A percentile compares a stretch with the other conserved stretches of the same genome.
phyloP scores from a whole-genome alignment of 1,140 invertebrate species.

The Acarapis woodi region DNA sequence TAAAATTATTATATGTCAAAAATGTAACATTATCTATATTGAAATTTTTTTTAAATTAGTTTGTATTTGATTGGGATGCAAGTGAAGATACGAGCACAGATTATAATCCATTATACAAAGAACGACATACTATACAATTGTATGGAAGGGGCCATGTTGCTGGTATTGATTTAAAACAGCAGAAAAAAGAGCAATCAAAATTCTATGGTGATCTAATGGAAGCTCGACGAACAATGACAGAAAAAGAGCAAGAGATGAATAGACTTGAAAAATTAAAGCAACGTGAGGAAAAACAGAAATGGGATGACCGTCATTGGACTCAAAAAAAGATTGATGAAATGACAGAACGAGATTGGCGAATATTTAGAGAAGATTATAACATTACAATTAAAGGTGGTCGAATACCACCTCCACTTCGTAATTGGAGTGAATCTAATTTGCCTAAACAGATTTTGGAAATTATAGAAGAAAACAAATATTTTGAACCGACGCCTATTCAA shows the following conservation, averaged over 20 bases:
- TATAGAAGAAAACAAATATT: constrained; percentile 23
- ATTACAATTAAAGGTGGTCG: constrained; percentile 87
- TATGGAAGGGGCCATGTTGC: constrained; percentile 90
- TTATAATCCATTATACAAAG: constrained; percentile 90
- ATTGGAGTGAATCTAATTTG: constrained; percentile 80
- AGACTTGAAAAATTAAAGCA: constrained; percentile 73
- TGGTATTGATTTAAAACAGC: constrained; percentile 43
- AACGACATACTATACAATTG: constrained; percentile 51
- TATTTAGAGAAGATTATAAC: constrained; percentile 97
- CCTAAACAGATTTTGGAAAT: constrained; percentile 74
- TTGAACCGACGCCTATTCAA: constrained; percentile 93
- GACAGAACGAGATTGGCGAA: constrained; percentile 98
- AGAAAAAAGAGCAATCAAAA: constrained; percentile 47
- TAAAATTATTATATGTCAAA: too few relatives aligned
- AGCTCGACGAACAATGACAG: constrained; percentile 71
- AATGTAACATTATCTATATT: too few relatives aligned
- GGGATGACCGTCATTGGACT: constrained; percentile 96
- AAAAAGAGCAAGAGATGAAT: constrained; percentile 90
- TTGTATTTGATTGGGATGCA: constrained; percentile 99
- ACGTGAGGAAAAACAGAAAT: constrained; percentile 91
- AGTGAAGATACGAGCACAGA: constrained; percentile 90
- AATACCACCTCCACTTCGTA: constrained; percentile 81
- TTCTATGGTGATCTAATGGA: constrained; percentile 93
- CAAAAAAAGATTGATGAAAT: constrained; percentile 81
- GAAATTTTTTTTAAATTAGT: too few relatives aligned